Conservation (phyloP, 1,140 invertebrate species). For the Samia ricini region DNA sequence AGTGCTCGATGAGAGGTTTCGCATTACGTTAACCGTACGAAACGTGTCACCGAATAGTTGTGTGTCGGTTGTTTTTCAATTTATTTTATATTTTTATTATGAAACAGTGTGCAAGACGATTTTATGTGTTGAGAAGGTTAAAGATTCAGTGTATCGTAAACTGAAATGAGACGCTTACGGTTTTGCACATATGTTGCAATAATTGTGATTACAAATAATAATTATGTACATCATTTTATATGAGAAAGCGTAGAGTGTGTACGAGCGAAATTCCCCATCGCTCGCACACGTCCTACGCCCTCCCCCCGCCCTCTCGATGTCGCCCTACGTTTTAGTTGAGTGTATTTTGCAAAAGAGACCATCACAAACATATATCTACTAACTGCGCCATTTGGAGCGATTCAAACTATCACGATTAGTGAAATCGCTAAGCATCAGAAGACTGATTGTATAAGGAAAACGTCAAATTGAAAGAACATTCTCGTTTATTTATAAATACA, state of each 20-base stretch:
- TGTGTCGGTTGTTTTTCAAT: conserved; percentile 68
- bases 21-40: conserved; percentile 55
- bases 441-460: conserved; percentile 27
- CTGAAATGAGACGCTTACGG: conserved; percentile 70
- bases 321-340: conserved; percentile 6
- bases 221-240: conserved; percentile 70
- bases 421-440: conserved; percentile 17
- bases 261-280: conserved; percentile 54
- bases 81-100: conserved; percentile 58
- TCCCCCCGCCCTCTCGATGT: conserved; percentile 17
- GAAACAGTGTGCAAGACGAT: conserved; percentile 62
- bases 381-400: conserved; percentile 3
- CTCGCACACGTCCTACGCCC: conserved; percentile 41
- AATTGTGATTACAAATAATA: conserved; percentile 65
- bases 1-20: conserved; percentile 61
- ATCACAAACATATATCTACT: not conserved
- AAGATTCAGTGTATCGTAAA: conserved; percentile 71
- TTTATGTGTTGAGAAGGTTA: conserved; percentile 62
- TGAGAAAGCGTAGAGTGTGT: conserved; percentile 36
- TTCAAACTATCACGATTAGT: conserved; percentile 4
- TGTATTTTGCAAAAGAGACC: not conserved
- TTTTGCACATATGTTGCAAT: conserved; percentile 76
- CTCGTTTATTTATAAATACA: not conserved
- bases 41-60: conserved; percentile 68
- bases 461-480: not conserved